Base-by-base conservation (phyloP, 2,888 invertebrate species). In the Ethmia dodecea region DNA sequence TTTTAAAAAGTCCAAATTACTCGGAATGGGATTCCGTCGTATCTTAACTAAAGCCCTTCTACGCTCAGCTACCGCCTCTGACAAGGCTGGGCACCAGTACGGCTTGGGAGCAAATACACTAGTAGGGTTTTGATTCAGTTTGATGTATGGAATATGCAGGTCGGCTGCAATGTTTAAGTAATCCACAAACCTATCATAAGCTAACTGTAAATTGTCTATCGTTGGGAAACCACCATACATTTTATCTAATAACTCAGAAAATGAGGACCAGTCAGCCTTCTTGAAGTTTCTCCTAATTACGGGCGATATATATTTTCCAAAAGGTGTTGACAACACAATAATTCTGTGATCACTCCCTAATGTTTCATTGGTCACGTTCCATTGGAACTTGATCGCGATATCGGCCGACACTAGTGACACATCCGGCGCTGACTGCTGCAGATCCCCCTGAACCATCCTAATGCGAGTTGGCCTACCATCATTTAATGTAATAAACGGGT, bases 341-440 rank as follows among this genome's bases (percentile, higher is more conserved):
- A 43, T 13, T 4, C 36, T 5, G 18, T 52, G 47, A 28, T 47
- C 47, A 28, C 49, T 50, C 3, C 48, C 47, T 9, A 55, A 22
- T 2, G 32, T 33, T 31, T 50, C 49, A 30, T 46, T 45, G 1
- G 24, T 15, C 5, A 43, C 35, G 1, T 30, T 30, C 45, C 49
- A 52, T 0, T 30, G n/a, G 20, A 47, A 43, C 1, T 38, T n/a
- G 3, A 39, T 11, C 1, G 33, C 37, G 13, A 49, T 29, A 35
- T 49, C 43, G 1, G 42, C 16, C 1, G 43, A 35, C 2, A 12
- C 25, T 3, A 49, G 31, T 3, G 49, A 33, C 1, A 55, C 26
- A 35, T 55, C 58, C 1, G 54, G 55, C 0, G 52, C 29, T 1
- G 45, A 39, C 22, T 36, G 4, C 18, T 51, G 58, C 8, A 55